Conservation (phyloP, 1,140 invertebrate species). For the Drosophila prosaltans region DNA sequence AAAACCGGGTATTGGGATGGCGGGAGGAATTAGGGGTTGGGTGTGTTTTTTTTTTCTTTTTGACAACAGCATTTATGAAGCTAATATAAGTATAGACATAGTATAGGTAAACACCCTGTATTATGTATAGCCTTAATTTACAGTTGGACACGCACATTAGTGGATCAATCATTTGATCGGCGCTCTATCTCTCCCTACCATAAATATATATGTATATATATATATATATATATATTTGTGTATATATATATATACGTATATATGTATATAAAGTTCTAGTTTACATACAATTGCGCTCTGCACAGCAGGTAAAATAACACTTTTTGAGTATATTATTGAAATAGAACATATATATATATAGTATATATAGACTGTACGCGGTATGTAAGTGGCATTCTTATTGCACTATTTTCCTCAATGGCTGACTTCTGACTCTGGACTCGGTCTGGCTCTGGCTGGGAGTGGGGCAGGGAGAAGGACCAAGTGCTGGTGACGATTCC, state of each 20-base stretch:
- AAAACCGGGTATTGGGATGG: background rate
- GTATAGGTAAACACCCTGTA: conserved; percentile 59
- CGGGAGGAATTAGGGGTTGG: conserved; percentile 11
- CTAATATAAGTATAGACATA: conserved; percentile 56
- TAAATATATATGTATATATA: conserved; percentile 1
- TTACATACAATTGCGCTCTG: conserved; percentile 82
- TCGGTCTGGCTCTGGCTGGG: background rate
- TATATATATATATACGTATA: conserved; percentile 36
- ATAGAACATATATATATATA: conserved; percentile 56
- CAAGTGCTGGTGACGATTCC: conserved; percentile 30
- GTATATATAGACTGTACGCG: conserved; percentile 50
- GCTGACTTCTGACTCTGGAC: conserved; percentile 52
- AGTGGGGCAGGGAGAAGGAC: no score
- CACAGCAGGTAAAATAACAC: conserved; percentile 82
- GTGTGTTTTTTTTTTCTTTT: background rate
- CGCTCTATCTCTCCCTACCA: conserved; percentile 45
- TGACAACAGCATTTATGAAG: conserved; percentile 61
- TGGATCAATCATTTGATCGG: conserved; percentile 56
- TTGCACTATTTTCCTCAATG: conserved; percentile 74
- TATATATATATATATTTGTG: no score
- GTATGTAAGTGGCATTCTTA: conserved; percentile 57
- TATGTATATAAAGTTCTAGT: conserved; percentile 37
- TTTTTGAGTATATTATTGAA: conserved; percentile 79
- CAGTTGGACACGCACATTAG: conserved; percentile 73
- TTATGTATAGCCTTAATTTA: conserved; percentile 73